A percentile compares a stretch with the other conserved stretches of the same genome.
Evolutionary conservation across 2,797 vertebrate genomes (phyloP).

Genomic region (Rachycentron canadum): DNA sequence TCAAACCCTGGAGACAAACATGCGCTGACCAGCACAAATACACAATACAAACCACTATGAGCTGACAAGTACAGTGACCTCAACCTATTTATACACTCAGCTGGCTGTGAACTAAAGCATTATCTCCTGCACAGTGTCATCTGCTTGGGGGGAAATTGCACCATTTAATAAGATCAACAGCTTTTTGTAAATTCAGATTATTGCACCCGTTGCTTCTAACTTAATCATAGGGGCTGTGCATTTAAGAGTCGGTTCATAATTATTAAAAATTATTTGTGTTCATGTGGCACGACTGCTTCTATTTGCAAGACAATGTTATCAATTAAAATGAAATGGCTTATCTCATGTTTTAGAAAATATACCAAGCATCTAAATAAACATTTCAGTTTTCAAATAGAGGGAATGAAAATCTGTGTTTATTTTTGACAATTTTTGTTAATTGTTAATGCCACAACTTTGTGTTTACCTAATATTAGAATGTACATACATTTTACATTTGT

Average conservation of each 20-base stretch:
- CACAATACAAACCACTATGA: conserved; percentile 46
- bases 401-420: conserved; percentile 58
- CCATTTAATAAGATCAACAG: conserved; percentile 45
- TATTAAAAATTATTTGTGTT: conserved; percentile 58
- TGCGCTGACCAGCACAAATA: conserved; percentile 12
- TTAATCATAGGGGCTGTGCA: conserved; percentile 69
- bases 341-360: conserved; percentile 50
- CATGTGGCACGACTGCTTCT: conserved; percentile 71
- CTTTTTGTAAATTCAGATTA: conserved; percentile 72
- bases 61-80: conserved; percentile 49
- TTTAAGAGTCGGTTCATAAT: conserved; percentile 61
- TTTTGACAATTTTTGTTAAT: conserved; percentile 61
- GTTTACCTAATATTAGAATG: conserved; percentile 64
- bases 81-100: conserved; percentile 66
- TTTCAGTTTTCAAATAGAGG: conserved; percentile 57
- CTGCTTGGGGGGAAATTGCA: conserved; percentile 20
- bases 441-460: conserved; percentile 45
- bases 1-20: neutral
- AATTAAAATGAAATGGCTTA: conserved; percentile 43
- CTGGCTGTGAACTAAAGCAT: conserved; percentile 51
- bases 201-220: conserved; percentile 70
- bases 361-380: conserved; percentile 21
- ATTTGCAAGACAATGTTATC: conserved; percentile 77
- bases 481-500: conserved; percentile 73
- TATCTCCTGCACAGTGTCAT: conserved; percentile 25